Evolutionary conservation across 2,797 vertebrate genomes (phyloP), one percentile per base, ranked within the genome.

Genomic region (Argya squamiceps): DNA sequence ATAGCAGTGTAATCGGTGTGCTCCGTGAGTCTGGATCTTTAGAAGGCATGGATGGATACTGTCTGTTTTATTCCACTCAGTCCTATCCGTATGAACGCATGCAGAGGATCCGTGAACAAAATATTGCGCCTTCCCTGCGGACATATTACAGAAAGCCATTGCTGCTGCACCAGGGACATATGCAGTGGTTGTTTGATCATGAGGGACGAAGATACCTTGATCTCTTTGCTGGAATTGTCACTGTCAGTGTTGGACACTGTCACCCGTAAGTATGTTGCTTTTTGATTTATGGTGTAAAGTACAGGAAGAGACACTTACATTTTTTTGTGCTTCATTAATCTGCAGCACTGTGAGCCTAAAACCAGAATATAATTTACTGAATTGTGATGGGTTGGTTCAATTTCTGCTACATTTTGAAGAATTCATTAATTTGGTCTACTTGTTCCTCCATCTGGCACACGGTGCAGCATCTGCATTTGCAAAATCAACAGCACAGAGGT

Each of bases 121-220:
- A 98, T 58, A 81, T 99, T 77, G 98, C 98, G 39, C 98, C 99
- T 5, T 96, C 98, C 78, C 94, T 89, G 39, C 91, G 92, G 56
- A 98, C 97, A 0, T 98, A 94, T 84, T 99, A 99, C 97, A 98
- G 98, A 88, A 98, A 97, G n/a, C 99, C 99, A 11, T 77, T 99
- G 91, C 97, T 99, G 85, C 93, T 99, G 82, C 98, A 99, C 93
- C 99, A 99, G 96, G 99, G 99, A 3, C 82, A 99, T 94, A 99
- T 99, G 99, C 98, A 99, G 95, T 99, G 99, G 99, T 85, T 99
- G 37, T 99, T 99, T 98, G 99, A 99, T 60, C 95, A 98, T 20
- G 98, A 99, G 12, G 99, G 99, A 32, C 98, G 62, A 39, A 97
- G 99, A 89, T 99, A 99, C 95, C 98, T 99, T 49, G 99, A 99